Percentiles rank a stretch among this genome's conserved stretches.
These are phyloP conservation scores for Gibbula magus DNA, from an alignment of 2,888 invertebrate genomes.

Conservation along the genomic window DNA sequence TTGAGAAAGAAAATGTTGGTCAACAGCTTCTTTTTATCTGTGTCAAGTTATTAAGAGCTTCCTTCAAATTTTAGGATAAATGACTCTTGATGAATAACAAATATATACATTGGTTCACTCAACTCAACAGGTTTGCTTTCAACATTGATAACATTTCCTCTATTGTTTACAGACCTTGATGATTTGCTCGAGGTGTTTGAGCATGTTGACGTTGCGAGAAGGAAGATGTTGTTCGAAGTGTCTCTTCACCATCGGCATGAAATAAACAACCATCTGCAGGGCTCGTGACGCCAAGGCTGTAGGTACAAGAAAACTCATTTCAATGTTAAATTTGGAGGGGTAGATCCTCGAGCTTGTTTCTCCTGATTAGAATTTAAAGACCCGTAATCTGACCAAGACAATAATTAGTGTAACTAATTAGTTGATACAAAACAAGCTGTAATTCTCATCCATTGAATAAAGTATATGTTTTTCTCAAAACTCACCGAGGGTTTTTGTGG, in stretches of 20 bases:
- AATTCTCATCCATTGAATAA: neutral
- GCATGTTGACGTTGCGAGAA: conserved; percentile 71
- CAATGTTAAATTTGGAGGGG: too few relatives aligned
- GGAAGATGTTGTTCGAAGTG: conserved; percentile 74
- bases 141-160: too few relatives aligned
- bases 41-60: too few relatives aligned
- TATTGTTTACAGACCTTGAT: conserved; percentile 63
- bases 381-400: neutral
- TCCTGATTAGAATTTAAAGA: neutral
- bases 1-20: too few relatives aligned
- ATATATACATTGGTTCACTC: too few relatives aligned
- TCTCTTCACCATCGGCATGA: conserved; percentile 76
- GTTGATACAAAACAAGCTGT: neutral
- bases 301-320: neutral
- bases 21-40: too few relatives aligned
- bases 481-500: conserved; percentile 90
- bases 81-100: too few relatives aligned
- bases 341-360: too few relatives aligned
- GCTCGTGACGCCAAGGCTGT: conserved; percentile 76
- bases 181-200: conserved; percentile 75
- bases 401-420: neutral
- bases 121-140: too few relatives aligned
- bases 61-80: too few relatives aligned
- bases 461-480: neutral
- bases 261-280: conserved; percentile 78